Base-by-base conservation (phyloP, 2,888 invertebrate genomes). In the Epinotia brunnichana region DNA sequence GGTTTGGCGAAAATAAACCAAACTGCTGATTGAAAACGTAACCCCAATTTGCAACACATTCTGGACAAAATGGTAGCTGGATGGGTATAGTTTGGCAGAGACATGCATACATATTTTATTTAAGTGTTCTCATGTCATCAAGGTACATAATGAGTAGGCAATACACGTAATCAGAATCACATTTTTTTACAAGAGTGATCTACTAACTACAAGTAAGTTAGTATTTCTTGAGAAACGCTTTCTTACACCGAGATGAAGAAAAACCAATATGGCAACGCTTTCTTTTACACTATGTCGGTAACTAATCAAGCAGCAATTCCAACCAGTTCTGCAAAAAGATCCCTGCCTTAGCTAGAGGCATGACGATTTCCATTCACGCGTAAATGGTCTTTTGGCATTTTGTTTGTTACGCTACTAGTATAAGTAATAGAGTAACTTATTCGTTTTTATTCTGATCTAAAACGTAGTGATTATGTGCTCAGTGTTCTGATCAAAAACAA, bases 181-280 rank as follows among this genome's bases (percentile, higher is more conserved):
- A n/a, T 53, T 51, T 17, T 51, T 39, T 19, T 51, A 39, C n/a
- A n/a, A 17, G 10, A 63, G 35, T 39, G 64, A 60, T 29, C 53
- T 53, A 71, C 61, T 61, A 44, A 68, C 7, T 35, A 57, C 44
- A 61, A 67, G 56, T n/a, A 59, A 48, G 48, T n/a, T 19, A 60
- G 44, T 61, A 35, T 61, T 72, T 67, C 72, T 56, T 39, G 39
- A 68, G 68, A 68, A 67, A 21, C 51, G 72, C 72, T 72, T 72
- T 72, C 72, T 68, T 72, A 29, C 13, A 39, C 15, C 35, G 53
- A 56, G 62, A 53, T 39, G 56, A 17, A 48, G 67, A 57, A 72
- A 62, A 68, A 62, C 61, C 44, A 54, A 68, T 72, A 70, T 64
- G 64, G 64, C 11, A 64, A 59, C 56, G 57, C 70, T 70, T 72